phyloP scores from a whole-genome alignment of 2,113 vertebrate genomes.

The Jacana jacana region DNA sequence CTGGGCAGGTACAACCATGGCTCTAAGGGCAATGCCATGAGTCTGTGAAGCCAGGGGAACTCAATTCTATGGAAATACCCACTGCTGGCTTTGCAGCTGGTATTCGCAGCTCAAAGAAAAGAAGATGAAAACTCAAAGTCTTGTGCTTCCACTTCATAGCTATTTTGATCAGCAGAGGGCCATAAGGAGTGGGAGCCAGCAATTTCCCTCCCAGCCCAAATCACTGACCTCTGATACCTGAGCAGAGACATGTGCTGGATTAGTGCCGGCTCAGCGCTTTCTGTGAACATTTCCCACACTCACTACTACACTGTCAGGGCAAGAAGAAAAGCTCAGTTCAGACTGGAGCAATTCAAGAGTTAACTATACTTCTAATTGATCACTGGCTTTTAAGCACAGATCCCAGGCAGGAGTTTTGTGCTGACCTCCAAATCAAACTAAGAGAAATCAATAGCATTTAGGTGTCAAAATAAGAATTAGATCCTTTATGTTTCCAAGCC shows the following conservation, averaged over 20 bases:
- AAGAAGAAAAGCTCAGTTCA: neutral
- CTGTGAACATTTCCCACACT: neutral
- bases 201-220: neutral
- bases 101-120: neutral
- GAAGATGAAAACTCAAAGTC: neutral
- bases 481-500: neutral
- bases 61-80: neutral
- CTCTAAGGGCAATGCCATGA: too few species aligned
- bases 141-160: neutral
- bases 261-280: neutral
- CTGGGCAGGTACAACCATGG: fast-evolving
- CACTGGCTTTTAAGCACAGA: neutral
- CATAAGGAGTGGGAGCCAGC: neutral
- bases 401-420: neutral
- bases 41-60: neutral
- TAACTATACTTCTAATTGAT: neutral
- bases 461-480: neutral
- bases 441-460: neutral
- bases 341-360: neutral
- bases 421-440: neutral
- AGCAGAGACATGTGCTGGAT: neutral
- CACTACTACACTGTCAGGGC: neutral
- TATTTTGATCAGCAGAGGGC: neutral
- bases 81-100: neutral
- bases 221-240: neutral